Conservation (phyloP, 1,140 invertebrate species). For the Orius insidiosus region DNA sequence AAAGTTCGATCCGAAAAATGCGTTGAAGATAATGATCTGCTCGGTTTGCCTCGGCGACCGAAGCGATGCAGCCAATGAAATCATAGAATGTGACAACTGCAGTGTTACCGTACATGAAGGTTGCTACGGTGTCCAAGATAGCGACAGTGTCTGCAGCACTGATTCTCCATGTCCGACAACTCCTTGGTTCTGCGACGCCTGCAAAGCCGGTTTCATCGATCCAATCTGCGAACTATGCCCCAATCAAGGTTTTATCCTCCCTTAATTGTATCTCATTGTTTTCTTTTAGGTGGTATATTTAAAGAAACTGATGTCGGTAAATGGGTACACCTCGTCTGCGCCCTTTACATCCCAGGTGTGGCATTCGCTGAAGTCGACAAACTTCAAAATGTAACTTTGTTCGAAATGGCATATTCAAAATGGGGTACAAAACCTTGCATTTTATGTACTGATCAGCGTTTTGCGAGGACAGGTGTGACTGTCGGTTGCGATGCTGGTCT, state of each 20-base stretch:
- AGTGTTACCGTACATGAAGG: constrained; percentile 92
- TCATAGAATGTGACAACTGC: constrained; percentile 92
- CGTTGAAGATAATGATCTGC: constrained; percentile 51
- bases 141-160: constrained; percentile 73
- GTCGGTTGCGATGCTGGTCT: constrained; percentile 95
- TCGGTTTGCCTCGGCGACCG: constrained; percentile 83
- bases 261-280: background rate
- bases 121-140: constrained; percentile 88
- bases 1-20: constrained; percentile 26
- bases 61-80: constrained; percentile 86
- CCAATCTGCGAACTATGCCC: constrained; percentile 80
- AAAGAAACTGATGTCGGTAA: constrained; percentile 92
- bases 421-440: constrained; percentile 83
- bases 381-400: constrained; percentile 69
- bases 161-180: constrained; percentile 85
- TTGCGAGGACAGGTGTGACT: constrained; percentile 80
- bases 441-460: constrained; percentile 71
- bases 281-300: constrained; percentile 66
- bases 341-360: constrained; percentile 89
- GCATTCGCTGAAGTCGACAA: constrained; percentile 89
- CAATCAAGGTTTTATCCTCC: constrained; percentile 40
- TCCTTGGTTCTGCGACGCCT: constrained; percentile 98
- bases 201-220: constrained; percentile 72
- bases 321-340: constrained; percentile 96
- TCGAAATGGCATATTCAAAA: constrained; percentile 87